Evolutionary conservation across 2,797 vertebrate species (phyloP), one percentile per base, ranked within the genome.

Genomic region (Clarias platycephalus): DNA sequence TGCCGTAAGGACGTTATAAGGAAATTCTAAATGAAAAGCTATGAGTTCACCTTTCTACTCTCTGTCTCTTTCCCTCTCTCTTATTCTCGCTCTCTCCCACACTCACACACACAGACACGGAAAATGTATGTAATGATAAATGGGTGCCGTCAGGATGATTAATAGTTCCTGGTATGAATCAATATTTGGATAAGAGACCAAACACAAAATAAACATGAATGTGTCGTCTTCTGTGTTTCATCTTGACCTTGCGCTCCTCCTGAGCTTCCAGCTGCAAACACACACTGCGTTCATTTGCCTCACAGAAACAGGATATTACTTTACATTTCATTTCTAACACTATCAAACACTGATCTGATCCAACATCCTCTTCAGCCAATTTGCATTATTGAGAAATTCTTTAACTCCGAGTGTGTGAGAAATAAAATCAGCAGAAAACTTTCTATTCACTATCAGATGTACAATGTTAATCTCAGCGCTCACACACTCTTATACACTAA

Each of bases 131-230:
- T 44, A 72, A 82, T 71, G 81, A 82, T 82, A 34, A 82, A 82
- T 72, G 58, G 34, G 22, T 1, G 66, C 74, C 34, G 83, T 84
- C 81, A 92, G 81, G 89, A 91, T 94, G 94, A 94, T 92, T 91
- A 92, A 92, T 77, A 44, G 82, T 31, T 66, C 28, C 55, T 40
- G 57, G 64, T 72, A 63, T 81, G 77, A 74, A 72, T 81, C 84
- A 72, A 72, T 81, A 72, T 85, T 74, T 72, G 53, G 93, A 90
- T 92, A 92, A 93, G 92, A 90, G 90, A 88, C 88, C 88, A 86
- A 93, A 90, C 89, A 84, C 88, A 93, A 89, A 89, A 89, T 93
- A 91, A 95, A 94, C 93, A 92, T 62, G 34, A 81, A 60, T 3
- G 86, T 89, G 91, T 92, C 91, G 89, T 90, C 66, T 87, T 89